Evolutionary conservation across 2,113 vertebrate species (phyloP).

Genomic region (Oreocharis arfaki): DNA sequence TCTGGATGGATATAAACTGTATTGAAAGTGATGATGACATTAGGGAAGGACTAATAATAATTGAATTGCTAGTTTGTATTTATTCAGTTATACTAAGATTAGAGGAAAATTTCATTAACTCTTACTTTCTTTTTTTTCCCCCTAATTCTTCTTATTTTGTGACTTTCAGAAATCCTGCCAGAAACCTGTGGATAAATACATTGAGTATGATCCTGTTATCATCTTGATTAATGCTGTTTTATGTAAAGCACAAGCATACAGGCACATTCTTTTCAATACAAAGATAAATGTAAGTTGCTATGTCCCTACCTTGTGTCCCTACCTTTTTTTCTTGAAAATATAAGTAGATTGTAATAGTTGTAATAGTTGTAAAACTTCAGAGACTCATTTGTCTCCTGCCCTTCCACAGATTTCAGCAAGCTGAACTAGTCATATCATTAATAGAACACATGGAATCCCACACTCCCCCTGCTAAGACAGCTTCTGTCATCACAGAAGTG

Average conservation of each 20-base stretch:
- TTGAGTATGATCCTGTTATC: slow-evolving; percentile 98
- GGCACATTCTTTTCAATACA: slow-evolving; percentile 96
- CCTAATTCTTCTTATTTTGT: slow-evolving; percentile 33
- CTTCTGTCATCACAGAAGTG: not conserved
- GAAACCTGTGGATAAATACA: slow-evolving; percentile 97
- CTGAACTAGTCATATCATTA: not conserved
- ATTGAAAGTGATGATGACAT: not conserved
- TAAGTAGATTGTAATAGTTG: not conserved
- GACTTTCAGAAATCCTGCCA: slow-evolving; percentile 86
- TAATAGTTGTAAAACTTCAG: not conserved
- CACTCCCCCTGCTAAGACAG: not conserved
- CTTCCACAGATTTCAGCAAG: not conserved
- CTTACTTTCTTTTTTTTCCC: not conserved
- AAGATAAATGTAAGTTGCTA: slow-evolving; percentile 85
- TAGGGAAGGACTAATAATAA: not conserved
- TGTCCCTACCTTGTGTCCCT: not conserved
- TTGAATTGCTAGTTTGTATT: not conserved
- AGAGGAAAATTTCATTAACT: not conserved
- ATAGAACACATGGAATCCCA: not conserved
- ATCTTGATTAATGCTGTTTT: slow-evolving; percentile 94
- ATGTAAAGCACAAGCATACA: slow-evolving; percentile 93
- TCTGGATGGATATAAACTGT: not conserved
- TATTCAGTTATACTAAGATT: not conserved
- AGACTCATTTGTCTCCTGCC: not conserved
- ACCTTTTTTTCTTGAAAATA: not conserved